These are phyloP conservation scores for Dryococelus australis DNA, from an alignment of 2,888 invertebrate genomes.

Conservation along the genomic window DNA sequence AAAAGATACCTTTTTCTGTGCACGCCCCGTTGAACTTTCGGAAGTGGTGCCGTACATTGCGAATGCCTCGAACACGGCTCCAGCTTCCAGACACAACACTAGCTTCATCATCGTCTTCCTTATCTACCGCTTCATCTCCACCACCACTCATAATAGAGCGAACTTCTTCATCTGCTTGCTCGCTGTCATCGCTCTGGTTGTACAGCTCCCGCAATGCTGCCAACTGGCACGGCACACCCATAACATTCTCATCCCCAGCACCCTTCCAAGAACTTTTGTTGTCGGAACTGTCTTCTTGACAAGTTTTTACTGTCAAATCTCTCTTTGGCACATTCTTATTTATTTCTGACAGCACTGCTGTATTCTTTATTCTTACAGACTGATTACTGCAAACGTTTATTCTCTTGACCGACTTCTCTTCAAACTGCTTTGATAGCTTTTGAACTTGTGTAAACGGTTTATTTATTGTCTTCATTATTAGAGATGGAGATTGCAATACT, in stretches of 20 bases:
- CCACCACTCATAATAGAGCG: slow-evolving; percentile 61
- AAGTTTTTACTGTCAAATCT: too few species aligned
- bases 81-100: slow-evolving; percentile 64
- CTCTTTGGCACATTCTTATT: background rate
- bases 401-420: slow-evolving; percentile 3
- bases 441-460: slow-evolving; percentile 27
- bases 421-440: slow-evolving; percentile 20
- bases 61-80: slow-evolving; percentile 62
- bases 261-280: background rate
- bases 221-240: slow-evolving; percentile 49
- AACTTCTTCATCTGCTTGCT: slow-evolving; percentile 67
- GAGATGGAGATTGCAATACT: slow-evolving; percentile 39
- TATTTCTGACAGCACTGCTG: background rate
- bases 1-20: slow-evolving; percentile 25
- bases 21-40: slow-evolving; percentile 37
- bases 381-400: background rate
- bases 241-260: background rate
- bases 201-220: slow-evolving; percentile 59
- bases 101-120: slow-evolving; percentile 54
- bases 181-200: slow-evolving; percentile 58
- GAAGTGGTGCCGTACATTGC: slow-evolving; percentile 37
- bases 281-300: background rate
- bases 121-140: slow-evolving; percentile 50
- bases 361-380: background rate
- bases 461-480: slow-evolving; percentile 42